These are phyloP conservation scores for Heterotis niloticus DNA, from an alignment of 2,113 vertebrate species.

Conservation along the genomic window DNA sequence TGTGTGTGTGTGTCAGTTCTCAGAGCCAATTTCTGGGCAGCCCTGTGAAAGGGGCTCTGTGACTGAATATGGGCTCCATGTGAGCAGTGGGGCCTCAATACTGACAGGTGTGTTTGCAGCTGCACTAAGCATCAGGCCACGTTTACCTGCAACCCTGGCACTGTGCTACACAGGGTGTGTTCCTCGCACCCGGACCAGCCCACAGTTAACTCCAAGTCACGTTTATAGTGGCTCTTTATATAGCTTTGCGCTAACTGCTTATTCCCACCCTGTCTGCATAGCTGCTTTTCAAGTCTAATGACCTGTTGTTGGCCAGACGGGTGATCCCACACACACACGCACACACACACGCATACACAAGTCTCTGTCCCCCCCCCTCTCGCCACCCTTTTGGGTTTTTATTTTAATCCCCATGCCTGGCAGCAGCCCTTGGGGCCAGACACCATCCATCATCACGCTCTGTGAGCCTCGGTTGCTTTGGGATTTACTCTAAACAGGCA, in stretches of 20 bases:
- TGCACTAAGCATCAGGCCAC: constrained; percentile 28
- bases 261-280: background rate
- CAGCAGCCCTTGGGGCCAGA: constrained; percentile 15
- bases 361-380: background rate
- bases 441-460: background rate
- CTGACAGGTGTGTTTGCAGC: constrained; percentile 29
- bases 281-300: constrained; percentile 20
- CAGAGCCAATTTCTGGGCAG: too few relatives aligned
- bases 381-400: background rate
- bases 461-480: background rate
- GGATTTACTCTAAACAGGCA: background rate
- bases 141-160: constrained; percentile 17
- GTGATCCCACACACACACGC: background rate
- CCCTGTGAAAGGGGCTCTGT: background rate
- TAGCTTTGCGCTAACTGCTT: constrained; percentile 20
- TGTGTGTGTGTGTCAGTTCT: background rate
- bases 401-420: constrained; percentile 12
- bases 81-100: constrained; percentile 25
- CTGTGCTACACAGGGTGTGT: constrained; percentile 15
- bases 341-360: background rate
- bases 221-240: constrained; percentile 10
- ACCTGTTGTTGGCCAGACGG: constrained; percentile 13
- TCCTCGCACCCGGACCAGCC: background rate
- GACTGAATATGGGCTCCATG: constrained; percentile 11
- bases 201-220: constrained; percentile 14